Base-by-base conservation (phyloP, 2,888 invertebrate species). In the Diogma glabrata region DNA sequence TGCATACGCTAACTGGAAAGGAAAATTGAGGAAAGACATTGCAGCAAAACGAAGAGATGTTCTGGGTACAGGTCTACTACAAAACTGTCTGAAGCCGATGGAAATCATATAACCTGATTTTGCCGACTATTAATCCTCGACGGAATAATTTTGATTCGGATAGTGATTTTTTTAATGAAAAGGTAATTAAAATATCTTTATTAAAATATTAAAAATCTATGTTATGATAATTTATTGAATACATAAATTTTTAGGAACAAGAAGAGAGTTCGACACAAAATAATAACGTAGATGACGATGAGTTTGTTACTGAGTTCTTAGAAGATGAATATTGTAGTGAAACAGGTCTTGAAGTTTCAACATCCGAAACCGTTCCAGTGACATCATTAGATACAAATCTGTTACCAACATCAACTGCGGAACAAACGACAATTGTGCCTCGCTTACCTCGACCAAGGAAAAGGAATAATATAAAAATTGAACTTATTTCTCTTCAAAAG, bases 1-100 rank as follows among this genome's bases (percentile, higher is more conserved):
- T 2, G 36, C 36, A 7, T 36, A 36, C n/a, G 36, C 36, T 36
- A 36, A 36, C n/a, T 36, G 36, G 36, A 36, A 36, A 36, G 36
- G 36, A 12, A 28, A 28, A 28, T 12, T 28, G n/a, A 28, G 28
- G 3, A 28, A n/a, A 28, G 28, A 28, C 10, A 28, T 28, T 12
- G 28, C 28, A 12, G 28, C 10, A 10, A 28, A 12, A 28, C 10
- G n/a, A 28, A 3, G 10, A n/a, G 28, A 28, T 28, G n/a, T n/a
- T 28, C 28, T 28, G 10, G 28, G 28, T 28, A 28, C 3, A 10
- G n/a, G 28, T 28, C 28, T 12, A 28, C 28, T n/a, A n/a, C n/a
- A 2, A 28, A 28, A 28, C 28, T 28, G 2, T 28, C 28, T 12
- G 28, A 28, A n/a, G 28, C 28, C 28, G 28, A 28, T 28, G 28